Evolutionary conservation across 2,113 vertebrate genomes (phyloP).

Genomic region (Tragelaphus imberbis): DNA sequence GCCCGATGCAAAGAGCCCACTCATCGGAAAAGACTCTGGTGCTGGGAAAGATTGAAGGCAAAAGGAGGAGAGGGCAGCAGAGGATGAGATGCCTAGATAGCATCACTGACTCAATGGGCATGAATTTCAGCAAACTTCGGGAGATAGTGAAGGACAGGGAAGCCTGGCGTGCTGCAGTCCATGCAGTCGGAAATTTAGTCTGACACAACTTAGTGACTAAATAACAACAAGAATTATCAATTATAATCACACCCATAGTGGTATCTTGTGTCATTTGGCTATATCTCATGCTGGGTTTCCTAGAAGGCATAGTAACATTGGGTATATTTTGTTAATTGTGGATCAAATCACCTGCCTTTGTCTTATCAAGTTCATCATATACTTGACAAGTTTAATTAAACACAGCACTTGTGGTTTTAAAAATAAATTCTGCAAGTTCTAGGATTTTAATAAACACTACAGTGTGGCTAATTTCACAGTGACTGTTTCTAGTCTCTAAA

Average conservation of each 20-base stretch:
- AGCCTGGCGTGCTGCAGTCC: background rate
- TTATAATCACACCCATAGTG: background rate
- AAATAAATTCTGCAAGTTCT: background rate
- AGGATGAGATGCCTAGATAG: background rate
- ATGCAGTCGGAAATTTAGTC: fast-evolving
- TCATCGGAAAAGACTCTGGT: background rate
- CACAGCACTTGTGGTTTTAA: background rate
- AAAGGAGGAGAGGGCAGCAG: background rate
- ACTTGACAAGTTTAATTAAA: constrained; percentile 21
- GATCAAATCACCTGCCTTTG: background rate
- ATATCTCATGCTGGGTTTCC: background rate
- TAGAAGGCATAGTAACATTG: background rate
- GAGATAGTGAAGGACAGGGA: background rate
- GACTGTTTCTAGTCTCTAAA: background rate
- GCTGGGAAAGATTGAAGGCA: background rate
- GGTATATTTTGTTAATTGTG: background rate
- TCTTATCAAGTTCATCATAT: background rate
- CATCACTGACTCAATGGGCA: background rate
- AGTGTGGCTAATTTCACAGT: background rate
- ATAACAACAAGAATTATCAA: constrained; percentile 12
- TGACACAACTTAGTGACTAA: background rate
- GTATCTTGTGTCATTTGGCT: background rate
- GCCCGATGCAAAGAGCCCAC: background rate
- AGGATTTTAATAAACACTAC: constrained; percentile 25
- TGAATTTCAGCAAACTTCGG: background rate